Conservation (phyloP, 2,797 vertebrate species). For the Otus scops region DNA sequence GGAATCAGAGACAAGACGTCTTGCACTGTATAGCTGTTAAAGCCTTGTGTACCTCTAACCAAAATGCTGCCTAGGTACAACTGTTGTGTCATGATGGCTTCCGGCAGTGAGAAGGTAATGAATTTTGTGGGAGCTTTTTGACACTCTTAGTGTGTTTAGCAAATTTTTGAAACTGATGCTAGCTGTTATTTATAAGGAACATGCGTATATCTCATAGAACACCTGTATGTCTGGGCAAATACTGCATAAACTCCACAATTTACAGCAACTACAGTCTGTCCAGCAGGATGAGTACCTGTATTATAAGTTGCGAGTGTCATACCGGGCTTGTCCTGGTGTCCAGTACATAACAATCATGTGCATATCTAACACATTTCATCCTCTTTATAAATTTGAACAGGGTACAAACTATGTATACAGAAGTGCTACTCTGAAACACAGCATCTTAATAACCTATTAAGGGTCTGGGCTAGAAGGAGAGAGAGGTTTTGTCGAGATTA, state of each 20-base stretch:
- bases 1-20: neutral
- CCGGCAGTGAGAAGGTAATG: neutral
- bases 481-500: neutral
- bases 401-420: neutral
- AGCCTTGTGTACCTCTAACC: neutral
- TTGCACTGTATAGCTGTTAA: neutral
- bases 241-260: neutral
- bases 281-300: neutral
- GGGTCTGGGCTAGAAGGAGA: neutral
- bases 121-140: neutral
- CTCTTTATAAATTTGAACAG: neutral
- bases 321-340: neutral
- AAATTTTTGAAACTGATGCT: neutral
- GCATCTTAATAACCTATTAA: neutral
- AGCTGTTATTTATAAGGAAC: neutral
- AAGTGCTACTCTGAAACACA: neutral
- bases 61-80: accelerated
- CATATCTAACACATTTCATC: neutral
- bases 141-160: neutral
- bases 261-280: neutral
- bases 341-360: neutral
- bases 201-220: neutral
- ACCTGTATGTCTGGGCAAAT: neutral
- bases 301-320: neutral
- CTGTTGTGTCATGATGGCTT: neutral